A percentile compares a stretch with the other conserved stretches of the same genome.
Conservation (phyloP, 2,797 vertebrate genomes). For the Enteromius anoplus region DNA sequence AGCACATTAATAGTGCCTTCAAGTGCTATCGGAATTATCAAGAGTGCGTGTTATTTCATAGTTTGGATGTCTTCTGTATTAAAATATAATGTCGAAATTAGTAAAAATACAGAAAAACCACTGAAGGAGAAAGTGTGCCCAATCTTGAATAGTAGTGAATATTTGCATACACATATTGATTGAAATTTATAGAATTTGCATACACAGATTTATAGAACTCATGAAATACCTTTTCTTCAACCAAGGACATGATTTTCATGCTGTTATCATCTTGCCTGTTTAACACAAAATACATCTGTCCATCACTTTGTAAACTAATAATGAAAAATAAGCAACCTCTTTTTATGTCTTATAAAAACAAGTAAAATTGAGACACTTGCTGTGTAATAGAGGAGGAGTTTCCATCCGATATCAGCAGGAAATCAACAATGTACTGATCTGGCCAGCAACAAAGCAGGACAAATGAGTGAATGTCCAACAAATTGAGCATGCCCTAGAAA, state of each 20-base stretch:
- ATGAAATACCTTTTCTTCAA: slow-evolving; percentile 77
- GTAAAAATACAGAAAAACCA: neutral
- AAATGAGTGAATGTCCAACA: slow-evolving; percentile 87
- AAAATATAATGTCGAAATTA: neutral
- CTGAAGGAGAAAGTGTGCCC: no score
- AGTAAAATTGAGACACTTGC: slow-evolving; percentile 68
- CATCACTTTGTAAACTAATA: neutral
- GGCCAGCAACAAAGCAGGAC: slow-evolving; percentile 87
- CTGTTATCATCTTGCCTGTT: slow-evolving; percentile 83
- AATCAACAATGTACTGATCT: slow-evolving; percentile 81
- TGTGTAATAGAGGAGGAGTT: slow-evolving; percentile 76
- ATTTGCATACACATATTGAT: neutral
- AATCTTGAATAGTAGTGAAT: no score
- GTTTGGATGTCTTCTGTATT: neutral
- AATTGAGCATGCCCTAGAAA: slow-evolving; percentile 83
- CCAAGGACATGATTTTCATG: slow-evolving; percentile 88
- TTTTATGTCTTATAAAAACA: neutral
- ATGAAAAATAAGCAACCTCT: neutral
- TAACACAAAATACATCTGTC: slow-evolving; percentile 48
- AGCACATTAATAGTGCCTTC: neutral
- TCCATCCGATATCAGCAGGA: slow-evolving; percentile 88
- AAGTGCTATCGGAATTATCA: no score
- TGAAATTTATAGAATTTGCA: neutral
- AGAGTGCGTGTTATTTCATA: neutral
- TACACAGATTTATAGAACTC: neutral